Evolutionary conservation across 2,888 invertebrate species (phyloP), one percentile per base, ranked within the genome.

Genomic region (Drosophila heteroneura): DNA sequence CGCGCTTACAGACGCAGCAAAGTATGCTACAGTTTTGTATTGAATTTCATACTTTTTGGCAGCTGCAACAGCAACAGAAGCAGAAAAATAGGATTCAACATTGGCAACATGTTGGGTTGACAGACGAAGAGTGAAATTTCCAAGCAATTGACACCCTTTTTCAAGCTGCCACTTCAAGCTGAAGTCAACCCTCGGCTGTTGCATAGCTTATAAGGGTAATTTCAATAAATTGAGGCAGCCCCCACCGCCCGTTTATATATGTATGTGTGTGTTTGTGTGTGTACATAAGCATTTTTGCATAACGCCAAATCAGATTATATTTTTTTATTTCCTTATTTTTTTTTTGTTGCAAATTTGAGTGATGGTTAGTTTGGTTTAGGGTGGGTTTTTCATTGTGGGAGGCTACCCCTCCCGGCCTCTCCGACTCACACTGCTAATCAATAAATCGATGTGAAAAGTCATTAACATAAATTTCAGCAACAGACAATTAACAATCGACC

Each of bases 101-200:
- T 62, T 75, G 86, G 92, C 90, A 92, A 87, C 92, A 92, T 92
- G 90, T 91, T 91, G 92, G 85, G 83, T 83, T 92, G 92, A 92
- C 92, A 91, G 76, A 61, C 64, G 44, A 37, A 57, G 39, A 74
- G 62, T 30, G 58, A 77, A 52, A 71, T 76, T 90, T 85, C 72
- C 77, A 79, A 76, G 83, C 90, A 87, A 90, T 90, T 89, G 88
- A 89, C 88, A 89, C 88, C 89, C 88, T 90, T 79, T 89, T 85
- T 39, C 77, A 76, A 79, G 69, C 73, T 75, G 75, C 66, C 86
- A 81, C 71, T 74, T 69, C 66, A 73, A 81, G 76, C 60, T 54
- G 60, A 73, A 78, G 81, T 65, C 80, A 82, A 82, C 79, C 76
- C 81, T 82, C 69, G 33, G 68, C 39, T 74, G 71, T 65, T 56